Evolutionary conservation across 2,113 vertebrate species (phyloP).

Genomic region (Corythaeola cristata): DNA sequence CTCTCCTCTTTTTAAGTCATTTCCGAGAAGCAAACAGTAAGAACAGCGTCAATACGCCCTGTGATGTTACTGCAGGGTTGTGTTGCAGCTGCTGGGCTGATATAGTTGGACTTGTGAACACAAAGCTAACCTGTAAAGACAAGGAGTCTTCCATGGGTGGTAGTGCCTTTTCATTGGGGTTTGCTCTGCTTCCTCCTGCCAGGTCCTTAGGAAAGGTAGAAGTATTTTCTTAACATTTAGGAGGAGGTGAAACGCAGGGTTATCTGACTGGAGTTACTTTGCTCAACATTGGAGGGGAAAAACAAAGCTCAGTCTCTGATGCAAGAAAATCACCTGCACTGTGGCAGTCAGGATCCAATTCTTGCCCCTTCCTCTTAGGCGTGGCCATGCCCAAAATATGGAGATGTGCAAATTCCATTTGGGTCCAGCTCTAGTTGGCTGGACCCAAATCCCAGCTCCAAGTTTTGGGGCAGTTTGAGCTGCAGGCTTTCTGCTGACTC

Average conservation of each 20-base stretch:
- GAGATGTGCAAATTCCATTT: not conserved
- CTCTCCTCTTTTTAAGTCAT: not conserved
- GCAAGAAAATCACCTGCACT: not conserved
- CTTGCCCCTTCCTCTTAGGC: not conserved
- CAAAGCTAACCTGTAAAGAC: not conserved
- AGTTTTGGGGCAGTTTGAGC: not conserved
- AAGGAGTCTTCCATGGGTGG: not conserved
- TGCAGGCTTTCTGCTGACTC: not conserved
- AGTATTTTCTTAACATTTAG: accelerated
- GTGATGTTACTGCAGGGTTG: not conserved
- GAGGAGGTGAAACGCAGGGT: not conserved
- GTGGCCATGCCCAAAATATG: accelerated
- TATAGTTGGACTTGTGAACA: not conserved
- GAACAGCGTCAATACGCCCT: not conserved
- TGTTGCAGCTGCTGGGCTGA: not conserved
- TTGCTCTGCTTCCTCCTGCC: not conserved
- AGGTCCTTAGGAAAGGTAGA: not conserved
- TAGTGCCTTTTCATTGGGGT: not conserved
- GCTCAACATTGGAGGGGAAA: not conserved
- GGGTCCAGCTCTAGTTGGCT: not conserved
- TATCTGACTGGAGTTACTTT: not conserved
- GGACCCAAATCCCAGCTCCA: not conserved
- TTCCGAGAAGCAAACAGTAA: not conserved
- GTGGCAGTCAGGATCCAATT: not conserved
- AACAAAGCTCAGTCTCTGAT: not conserved